Conservation (phyloP, 2,797 vertebrate genomes). For the Myotis findleyi region DNA sequence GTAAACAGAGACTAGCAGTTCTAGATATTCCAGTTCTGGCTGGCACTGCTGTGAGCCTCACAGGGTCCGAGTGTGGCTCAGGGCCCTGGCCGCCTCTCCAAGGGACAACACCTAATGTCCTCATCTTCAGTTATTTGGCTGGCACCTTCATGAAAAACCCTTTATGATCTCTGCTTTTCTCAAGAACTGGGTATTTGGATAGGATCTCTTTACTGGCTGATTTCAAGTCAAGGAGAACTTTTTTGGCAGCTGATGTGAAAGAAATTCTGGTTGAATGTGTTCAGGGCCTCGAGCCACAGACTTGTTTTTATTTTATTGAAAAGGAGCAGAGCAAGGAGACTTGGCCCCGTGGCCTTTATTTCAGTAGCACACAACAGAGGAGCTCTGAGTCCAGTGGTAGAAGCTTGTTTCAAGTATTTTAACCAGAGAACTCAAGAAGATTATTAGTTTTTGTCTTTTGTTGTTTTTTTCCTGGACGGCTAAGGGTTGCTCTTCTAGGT, state of each 20-base stretch:
- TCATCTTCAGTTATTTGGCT: neutral
- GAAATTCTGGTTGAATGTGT: conserved; percentile 35
- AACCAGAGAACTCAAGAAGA: neutral
- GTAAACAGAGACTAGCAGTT: neutral
- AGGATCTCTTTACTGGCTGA: neutral
- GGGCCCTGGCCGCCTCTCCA: neutral
- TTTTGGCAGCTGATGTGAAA: conserved; percentile 62
- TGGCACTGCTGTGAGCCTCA: neutral
- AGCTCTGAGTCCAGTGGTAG: neutral
- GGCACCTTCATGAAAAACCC: neutral
- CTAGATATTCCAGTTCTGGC: neutral
- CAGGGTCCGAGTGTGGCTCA: neutral
- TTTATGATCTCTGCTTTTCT: neutral
- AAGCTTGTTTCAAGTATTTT: conserved; percentile 41
- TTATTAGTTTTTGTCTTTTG: neutral
- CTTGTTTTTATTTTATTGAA: conserved; percentile 61
- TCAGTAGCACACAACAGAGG: neutral
- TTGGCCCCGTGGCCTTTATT: neutral
- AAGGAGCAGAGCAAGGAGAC: conserved; percentile 38
- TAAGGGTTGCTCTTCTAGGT: conserved; percentile 26
- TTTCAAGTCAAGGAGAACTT: conserved; percentile 27
- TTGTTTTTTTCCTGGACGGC: neutral
- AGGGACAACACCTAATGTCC: neutral
- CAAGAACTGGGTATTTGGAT: neutral
- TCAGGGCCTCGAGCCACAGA: conserved; percentile 29